Evolutionary conservation across 2,797 vertebrate species (phyloP).

Genomic region (Thalassophryne amazonica): DNA sequence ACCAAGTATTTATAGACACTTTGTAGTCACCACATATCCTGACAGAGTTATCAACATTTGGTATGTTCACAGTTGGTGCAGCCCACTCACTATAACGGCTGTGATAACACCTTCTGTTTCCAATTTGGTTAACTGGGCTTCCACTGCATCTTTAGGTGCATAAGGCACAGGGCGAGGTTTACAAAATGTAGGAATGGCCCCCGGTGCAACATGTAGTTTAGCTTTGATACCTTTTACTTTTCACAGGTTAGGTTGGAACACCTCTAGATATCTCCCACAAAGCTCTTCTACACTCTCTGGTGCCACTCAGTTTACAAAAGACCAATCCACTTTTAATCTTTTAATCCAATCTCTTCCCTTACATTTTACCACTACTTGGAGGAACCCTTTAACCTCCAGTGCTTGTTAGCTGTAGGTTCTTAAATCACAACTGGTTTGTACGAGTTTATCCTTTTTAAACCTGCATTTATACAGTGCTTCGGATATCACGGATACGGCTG

Average conservation of each 20-base stretch:
- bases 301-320: not conserved
- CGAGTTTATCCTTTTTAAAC: not conserved
- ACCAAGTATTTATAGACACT: conserved; percentile 16
- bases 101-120: conserved; percentile 3
- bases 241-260: not conserved
- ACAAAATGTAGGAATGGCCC: not conserved
- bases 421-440: not conserved
- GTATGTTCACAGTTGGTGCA: not conserved
- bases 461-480: not conserved
- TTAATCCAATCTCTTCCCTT: conserved; percentile 9
- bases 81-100: conserved; percentile 3
- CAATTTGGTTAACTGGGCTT: not conserved
- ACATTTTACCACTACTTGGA: not conserved
- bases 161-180: not conserved
- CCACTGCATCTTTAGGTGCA: not conserved
- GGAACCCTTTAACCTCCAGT: not conserved
- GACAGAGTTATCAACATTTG: no score
- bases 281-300: not conserved
- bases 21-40: not conserved
- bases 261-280: not conserved
- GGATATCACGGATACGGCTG: not conserved
- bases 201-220: not conserved
- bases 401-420: not conserved
- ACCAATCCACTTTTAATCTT: conserved; percentile 10
- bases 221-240: conserved; percentile 5